A percentile compares a stretch with the other conserved stretches of the same genome.
These are phyloP conservation scores for Drosophila ironensis DNA, from an alignment of 1,140 invertebrate species.

Conservation along the genomic window DNA sequence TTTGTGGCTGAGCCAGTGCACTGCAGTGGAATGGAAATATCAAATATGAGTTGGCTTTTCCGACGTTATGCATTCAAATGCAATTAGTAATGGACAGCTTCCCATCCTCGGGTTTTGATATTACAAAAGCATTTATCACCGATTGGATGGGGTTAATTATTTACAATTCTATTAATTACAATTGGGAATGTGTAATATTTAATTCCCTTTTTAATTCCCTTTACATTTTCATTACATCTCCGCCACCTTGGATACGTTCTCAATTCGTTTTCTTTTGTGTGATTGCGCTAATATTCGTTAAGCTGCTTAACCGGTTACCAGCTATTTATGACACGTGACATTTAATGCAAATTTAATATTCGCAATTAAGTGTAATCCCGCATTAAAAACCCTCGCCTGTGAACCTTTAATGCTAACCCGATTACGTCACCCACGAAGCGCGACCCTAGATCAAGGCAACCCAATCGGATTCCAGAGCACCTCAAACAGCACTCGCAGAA, in stretches of 20 bases:
- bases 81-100: no score
- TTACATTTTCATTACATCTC: neutral
- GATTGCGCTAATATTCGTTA: neutral
- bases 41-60: no score
- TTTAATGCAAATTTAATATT: slow-evolving; percentile 43
- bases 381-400: slow-evolving; percentile 26
- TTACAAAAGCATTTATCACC: no score
- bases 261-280: neutral
- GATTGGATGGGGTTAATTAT: no score
- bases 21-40: no score
- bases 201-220: neutral
- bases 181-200: no score
- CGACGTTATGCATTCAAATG: no score
- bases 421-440: slow-evolving; percentile 8
- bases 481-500: neutral
- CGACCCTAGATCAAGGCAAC: neutral
- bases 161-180: no score
- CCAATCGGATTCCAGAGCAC: neutral
- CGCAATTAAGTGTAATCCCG: slow-evolving; percentile 38
- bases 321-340: slow-evolving; percentile 38
- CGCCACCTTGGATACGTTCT: neutral
- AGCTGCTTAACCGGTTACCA: slow-evolving; percentile 17
- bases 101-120: no score
- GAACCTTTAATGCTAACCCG: slow-evolving; percentile 23
- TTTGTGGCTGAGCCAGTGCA: no score